Base-by-base conservation (phyloP, 2,797 vertebrate genomes). In the Cyprinella venusta region DNA sequence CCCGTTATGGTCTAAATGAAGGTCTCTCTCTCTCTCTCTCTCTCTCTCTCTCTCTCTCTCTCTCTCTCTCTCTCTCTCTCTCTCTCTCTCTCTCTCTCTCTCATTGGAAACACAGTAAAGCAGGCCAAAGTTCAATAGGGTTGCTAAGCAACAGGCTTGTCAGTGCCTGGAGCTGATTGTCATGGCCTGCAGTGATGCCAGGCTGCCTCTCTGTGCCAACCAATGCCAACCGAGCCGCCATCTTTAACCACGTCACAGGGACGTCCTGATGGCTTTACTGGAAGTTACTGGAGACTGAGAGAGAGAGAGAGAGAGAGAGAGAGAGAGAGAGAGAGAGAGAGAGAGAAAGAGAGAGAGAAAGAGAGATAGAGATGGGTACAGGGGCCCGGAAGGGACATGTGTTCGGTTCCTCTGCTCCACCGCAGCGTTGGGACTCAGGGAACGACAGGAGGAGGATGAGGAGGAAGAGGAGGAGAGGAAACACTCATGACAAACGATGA, bases 91-190 rank as follows among this genome's bases (percentile, higher is more conserved):
- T 56, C n/a, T 52, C 24, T 68, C 77, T 67, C 59, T 64, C n/a
- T 54, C 59, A 74, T 81, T 81, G 74, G 85, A 86, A 85, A 81
- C 78, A 84, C 64, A 68, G 84, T 63, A 82, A 88, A 88, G 85
- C 85, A 52, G 88, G 88, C 88, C 88, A 89, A 87, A 89, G 88
- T 89, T 89, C 88, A 89, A 83, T 30, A 54, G 79, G 85, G 88
- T 89, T 89, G 88, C 88, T 87, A 86, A 80, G 88, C 86, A 89
- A 89, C 88, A 89, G 83, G 82, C 85, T 87, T 82, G 86, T 89
- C 88, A 85, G 83, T 85, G 88, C 86, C 85, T 83, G 83, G 85
- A 83, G 88, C 86, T 87, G 86, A 85, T 85, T 85, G 88, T 87
- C 86, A 75, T 79, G 85, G 88, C 88, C 88, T 84, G 86, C 85